These are phyloP conservation scores for Dryococelus australis DNA, from an alignment of 2,888 invertebrate species.

Conservation along the genomic window DNA sequence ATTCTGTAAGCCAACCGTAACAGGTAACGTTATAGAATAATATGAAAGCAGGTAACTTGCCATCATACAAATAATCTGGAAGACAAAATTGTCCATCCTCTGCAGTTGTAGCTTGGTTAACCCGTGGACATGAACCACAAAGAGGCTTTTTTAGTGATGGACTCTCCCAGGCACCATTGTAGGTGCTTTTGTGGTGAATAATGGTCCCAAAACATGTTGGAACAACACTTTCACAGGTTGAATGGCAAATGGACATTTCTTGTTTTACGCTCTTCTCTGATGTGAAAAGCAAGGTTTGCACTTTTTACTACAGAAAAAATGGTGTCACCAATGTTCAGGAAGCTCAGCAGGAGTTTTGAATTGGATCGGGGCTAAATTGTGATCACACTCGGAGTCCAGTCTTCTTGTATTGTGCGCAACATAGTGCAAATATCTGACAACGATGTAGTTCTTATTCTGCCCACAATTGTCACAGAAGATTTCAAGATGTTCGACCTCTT, in stretches of 20 bases:
- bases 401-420: slow-evolving; percentile 3
- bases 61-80: not conserved
- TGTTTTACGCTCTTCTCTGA: not conserved
- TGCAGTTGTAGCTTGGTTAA: not conserved
- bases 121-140: not conserved
- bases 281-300: not conserved
- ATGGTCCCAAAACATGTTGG: not conserved
- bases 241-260: slow-evolving; percentile 12
- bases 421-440: not conserved
- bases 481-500: slow-evolving; percentile 3
- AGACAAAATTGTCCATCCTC: not conserved
- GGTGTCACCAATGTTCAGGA: not conserved
- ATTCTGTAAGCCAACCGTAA: not conserved
- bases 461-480: slow-evolving; percentile 26
- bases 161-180: slow-evolving; percentile 16
- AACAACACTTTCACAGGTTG: not conserved
- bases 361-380: not conserved
- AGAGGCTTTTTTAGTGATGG: not conserved
- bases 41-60: not conserved
- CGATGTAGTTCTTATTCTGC: slow-evolving; percentile 31
- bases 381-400: not conserved
- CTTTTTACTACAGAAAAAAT: not conserved
- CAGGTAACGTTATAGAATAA: not conserved
- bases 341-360: not conserved
- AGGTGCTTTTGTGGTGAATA: not conserved